A percentile compares a stretch with the other conserved stretches of the same genome.
Evolutionary conservation across 2,888 invertebrate genomes (phyloP).

Genomic region (Chrysomela aeneicollis): DNA sequence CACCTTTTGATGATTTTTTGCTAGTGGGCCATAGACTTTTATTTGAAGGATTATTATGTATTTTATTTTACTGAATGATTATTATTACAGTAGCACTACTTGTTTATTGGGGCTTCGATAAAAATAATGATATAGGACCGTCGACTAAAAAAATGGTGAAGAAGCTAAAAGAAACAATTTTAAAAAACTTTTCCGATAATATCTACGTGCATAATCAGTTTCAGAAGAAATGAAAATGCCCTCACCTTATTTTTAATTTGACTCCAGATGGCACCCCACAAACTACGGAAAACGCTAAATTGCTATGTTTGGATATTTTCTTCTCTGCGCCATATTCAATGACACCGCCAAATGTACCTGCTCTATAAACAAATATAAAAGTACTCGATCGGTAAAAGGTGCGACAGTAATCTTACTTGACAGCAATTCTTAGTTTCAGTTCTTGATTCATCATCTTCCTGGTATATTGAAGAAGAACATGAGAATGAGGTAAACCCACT

Average conservation of each 20-base stretch:
- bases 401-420: constrained; percentile 50
- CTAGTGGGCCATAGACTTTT: too few relatives aligned
- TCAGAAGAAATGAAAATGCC: too few relatives aligned
- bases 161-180: too few relatives aligned
- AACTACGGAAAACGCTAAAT: constrained; percentile 83
- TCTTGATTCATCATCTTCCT: constrained; percentile 83
- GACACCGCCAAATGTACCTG: constrained; percentile 86
- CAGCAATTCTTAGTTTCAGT: constrained; percentile 74
- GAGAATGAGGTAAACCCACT: constrained; percentile 84
- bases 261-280: constrained; percentile 90
- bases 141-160: too few relatives aligned
- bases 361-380: constrained; percentile 62
- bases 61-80: too few relatives aligned
- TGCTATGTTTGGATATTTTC: constrained; percentile 89
- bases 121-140: too few relatives aligned
- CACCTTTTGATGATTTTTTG: too few relatives aligned
- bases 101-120: too few relatives aligned
- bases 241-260: constrained; percentile 84
- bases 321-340: constrained; percentile 94
- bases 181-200: too few relatives aligned
- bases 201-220: too few relatives aligned
- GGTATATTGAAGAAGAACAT: constrained; percentile 76
- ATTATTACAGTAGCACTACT: too few relatives aligned
- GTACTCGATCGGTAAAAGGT: constrained; percentile 1
- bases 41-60: too few relatives aligned